A percentile compares a stretch with the other conserved stretches of the same genome.
phyloP scores from a whole-genome alignment of 2,797 vertebrate genomes.

The Pristis pectinata region DNA sequence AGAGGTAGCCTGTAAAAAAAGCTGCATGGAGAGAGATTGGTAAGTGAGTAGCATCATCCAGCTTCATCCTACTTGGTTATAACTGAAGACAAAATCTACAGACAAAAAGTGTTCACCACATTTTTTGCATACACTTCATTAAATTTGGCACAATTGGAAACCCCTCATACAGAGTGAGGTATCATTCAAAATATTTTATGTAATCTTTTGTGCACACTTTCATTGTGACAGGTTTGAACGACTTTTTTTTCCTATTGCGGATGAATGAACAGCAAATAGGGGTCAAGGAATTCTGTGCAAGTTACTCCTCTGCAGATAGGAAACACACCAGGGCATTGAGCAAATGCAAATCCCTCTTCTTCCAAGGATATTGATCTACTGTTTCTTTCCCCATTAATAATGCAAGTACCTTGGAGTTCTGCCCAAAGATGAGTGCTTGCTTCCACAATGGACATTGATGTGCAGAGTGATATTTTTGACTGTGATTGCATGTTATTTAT shows the following conservation, averaged over 20 bases:
- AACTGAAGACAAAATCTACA: neutral
- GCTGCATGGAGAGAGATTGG: neutral
- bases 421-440: neutral
- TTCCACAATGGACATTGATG: neutral
- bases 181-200: neutral
- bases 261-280: neutral
- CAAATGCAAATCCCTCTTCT: neutral
- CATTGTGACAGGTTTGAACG: neutral
- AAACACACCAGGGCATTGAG: neutral
- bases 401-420: neutral
- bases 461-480: neutral
- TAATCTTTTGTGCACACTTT: neutral
- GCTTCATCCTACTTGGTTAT: neutral
- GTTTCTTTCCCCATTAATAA: neutral
- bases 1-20: neutral
- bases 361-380: neutral
- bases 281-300: neutral
- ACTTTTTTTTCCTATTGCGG: neutral
- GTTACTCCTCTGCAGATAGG: neutral
- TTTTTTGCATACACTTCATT: neutral
- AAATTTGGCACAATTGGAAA: neutral
- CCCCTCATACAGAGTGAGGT: neutral
- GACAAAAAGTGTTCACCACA: neutral
- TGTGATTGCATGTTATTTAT: neutral
- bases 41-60: neutral